phyloP scores from a whole-genome alignment of 2,888 invertebrate genomes.

The Eledona agricola region DNA sequence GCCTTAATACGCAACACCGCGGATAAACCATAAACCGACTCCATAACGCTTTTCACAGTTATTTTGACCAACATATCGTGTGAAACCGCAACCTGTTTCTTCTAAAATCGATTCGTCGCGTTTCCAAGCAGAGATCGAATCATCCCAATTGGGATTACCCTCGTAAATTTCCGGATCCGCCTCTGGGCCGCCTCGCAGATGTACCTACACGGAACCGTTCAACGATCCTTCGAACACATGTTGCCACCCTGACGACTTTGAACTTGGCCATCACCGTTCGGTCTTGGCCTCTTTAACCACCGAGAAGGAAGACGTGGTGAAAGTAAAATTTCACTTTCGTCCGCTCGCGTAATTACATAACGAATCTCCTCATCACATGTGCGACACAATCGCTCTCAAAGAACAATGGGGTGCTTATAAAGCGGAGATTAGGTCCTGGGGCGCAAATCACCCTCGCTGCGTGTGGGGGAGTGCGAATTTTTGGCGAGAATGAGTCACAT shows the following conservation, averaged over 20 bases:
- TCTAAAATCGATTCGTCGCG: constrained; percentile 2
- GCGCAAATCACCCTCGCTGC: constrained; percentile 16
- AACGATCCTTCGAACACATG: constrained; percentile 9
- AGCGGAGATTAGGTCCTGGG: constrained; percentile 6
- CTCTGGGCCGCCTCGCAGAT: constrained; percentile 11
- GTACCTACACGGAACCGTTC: constrained; percentile 7
- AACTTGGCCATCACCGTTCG: constrained; percentile 49
- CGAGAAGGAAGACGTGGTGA: constrained; percentile 28
- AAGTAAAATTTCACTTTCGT: constrained; percentile 28
- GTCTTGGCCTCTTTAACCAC: constrained; percentile 51
- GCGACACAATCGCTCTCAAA: constrained; percentile 16
- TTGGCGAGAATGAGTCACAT: constrained; percentile 21
- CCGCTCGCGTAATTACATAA: constrained; percentile 20
- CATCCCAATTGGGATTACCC: constrained; percentile 1
- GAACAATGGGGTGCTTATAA: constrained; percentile 8
- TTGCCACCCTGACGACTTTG: constrained; percentile 37
- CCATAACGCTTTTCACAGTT: constrained; percentile 10
- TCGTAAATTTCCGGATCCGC: constrained; percentile 11
- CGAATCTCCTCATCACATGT: constrained; percentile 16
- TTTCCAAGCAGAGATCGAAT: constrained; percentile 2
- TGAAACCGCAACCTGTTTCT: constrained; percentile 6
- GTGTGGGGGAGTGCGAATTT: constrained; percentile 12
- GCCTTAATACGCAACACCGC: constrained; percentile 6
- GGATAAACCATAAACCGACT: constrained; percentile 1
- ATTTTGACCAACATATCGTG: constrained; percentile 9